These are phyloP conservation scores for Nannobrachium achirus DNA, from an alignment of 2,113 vertebrate species.

Conservation along the genomic window DNA sequence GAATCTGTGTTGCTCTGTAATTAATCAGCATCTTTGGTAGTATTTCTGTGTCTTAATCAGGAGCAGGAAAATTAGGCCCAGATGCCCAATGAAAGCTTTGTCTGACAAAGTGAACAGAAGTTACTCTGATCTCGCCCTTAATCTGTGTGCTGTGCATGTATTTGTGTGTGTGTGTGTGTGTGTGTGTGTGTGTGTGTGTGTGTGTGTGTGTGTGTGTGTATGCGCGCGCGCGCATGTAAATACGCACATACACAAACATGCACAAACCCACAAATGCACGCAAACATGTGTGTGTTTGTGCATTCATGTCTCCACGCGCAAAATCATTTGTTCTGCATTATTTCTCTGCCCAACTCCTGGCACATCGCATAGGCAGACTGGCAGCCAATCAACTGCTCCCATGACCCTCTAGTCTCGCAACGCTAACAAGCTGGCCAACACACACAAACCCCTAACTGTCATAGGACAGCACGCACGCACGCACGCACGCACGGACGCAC, in stretches of 20 bases:
- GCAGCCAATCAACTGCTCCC: slow-evolving; percentile 78
- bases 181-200: not conserved
- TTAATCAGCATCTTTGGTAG: slow-evolving; percentile 57
- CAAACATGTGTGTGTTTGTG: not conserved
- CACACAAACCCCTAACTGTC: slow-evolving; percentile 66
- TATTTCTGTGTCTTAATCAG: slow-evolving; percentile 53
- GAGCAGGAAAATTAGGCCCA: slow-evolving; percentile 66
- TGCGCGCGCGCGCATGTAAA: slow-evolving; percentile 17
- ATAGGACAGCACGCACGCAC: slow-evolving; percentile 27
- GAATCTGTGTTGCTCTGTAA: slow-evolving; percentile 60
- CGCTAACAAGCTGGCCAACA: slow-evolving; percentile 80
- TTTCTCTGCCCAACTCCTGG: slow-evolving; percentile 75
- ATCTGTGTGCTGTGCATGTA: slow-evolving; percentile 42
- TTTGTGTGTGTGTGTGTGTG: slow-evolving; percentile 23
- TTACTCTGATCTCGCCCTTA: slow-evolving; percentile 75
- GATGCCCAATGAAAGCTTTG: slow-evolving; percentile 73
- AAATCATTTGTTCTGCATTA: slow-evolving; percentile 67
- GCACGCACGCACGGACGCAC: not conserved
- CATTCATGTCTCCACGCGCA: slow-evolving; percentile 4
- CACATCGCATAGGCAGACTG: slow-evolving; percentile 70
- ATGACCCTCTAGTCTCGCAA: slow-evolving; percentile 76
- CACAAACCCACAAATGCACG: not conserved
- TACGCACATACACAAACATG: slow-evolving; percentile 34
- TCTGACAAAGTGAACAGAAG: slow-evolving; percentile 77
- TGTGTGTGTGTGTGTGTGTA: slow-evolving; percentile 2